Conservation (phyloP, 2,888 invertebrate genomes). For the Meghimatium bilineatum region DNA sequence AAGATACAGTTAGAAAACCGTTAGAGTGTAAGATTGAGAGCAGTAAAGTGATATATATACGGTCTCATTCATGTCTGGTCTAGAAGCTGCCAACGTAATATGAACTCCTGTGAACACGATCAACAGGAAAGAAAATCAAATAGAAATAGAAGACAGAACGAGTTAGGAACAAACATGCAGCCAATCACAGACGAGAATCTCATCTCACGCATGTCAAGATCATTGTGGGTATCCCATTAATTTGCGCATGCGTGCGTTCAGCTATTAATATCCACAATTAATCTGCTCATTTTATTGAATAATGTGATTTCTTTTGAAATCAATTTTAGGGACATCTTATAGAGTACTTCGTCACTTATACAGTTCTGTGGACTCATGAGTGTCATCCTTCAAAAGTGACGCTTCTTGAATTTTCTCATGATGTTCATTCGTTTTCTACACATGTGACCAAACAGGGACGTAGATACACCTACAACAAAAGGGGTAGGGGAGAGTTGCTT, state of each 20-base stretch:
- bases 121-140: not conserved
- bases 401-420: no score
- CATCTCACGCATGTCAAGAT: not conserved
- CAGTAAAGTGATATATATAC: not conserved
- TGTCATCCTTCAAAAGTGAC: no score
- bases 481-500: no score
- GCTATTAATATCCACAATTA: not conserved
- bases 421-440: no score
- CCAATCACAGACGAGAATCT: not conserved
- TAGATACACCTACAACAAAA: no score
- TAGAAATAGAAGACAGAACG: not conserved
- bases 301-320: not conserved
- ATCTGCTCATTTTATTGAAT: not conserved
- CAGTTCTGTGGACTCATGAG: no score
- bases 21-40: not conserved
- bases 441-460: no score
- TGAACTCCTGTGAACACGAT: not conserved
- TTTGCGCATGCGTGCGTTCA: not conserved
- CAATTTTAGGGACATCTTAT: no score
- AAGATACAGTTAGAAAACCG: no score
- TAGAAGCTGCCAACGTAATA: not conserved
- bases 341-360: no score
- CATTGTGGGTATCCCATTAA: not conserved
- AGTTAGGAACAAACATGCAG: not conserved
- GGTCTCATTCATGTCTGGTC: not conserved